Conservation (phyloP, 2,888 invertebrate genomes). For the Drosophila emarginata region DNA sequence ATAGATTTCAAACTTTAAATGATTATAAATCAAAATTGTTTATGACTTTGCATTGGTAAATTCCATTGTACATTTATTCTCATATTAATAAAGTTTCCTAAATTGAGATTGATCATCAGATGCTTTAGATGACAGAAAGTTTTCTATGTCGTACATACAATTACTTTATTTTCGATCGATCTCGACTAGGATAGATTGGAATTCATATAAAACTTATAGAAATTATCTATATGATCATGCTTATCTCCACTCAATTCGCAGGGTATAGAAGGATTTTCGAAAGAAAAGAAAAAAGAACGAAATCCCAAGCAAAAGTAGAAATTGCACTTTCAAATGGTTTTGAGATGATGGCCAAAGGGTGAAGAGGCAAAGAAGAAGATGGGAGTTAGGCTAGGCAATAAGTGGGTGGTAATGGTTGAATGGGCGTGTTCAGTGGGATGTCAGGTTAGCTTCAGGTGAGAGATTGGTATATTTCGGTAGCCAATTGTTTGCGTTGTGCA, state of each 20-base stretch:
- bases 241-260: neutral
- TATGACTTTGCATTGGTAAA: no score
- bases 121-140: no score
- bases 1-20: no score
- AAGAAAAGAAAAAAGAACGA: conserved; percentile 22
- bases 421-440: neutral
- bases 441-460: conserved; percentile 20
- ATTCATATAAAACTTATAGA: no score
- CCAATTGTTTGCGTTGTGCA: conserved; percentile 73
- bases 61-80: no score
- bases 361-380: neutral
- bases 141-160: no score
- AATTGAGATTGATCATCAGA: no score
- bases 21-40: no score
- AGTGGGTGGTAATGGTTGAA: neutral
- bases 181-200: no score
- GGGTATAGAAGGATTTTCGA: conserved; percentile 13
- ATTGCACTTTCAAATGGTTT: conserved; percentile 17
- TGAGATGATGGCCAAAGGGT: neutral
- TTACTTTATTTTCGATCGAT: no score
- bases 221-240: neutral
- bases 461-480: conserved; percentile 47
- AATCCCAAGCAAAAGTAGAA: conserved; percentile 17
- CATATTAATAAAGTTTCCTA: no score
- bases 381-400: neutral